Base-by-base conservation (phyloP, 2,797 vertebrate species). In the Sebastes trivittatus region DNA sequence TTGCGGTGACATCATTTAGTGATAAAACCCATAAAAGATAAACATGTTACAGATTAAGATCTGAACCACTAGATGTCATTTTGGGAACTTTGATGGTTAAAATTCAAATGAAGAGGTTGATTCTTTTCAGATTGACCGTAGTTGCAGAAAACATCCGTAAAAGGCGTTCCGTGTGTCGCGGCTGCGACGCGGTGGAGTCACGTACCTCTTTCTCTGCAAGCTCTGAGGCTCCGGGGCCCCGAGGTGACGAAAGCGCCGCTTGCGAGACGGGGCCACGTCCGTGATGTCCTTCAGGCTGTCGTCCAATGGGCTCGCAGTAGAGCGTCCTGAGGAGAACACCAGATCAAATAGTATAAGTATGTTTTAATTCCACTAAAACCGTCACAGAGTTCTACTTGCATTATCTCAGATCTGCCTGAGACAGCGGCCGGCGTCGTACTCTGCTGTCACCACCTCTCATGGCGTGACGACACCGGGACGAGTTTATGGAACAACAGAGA, bases 181-280 rank as follows among this genome's bases (percentile, higher is more conserved):
- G 36, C 11, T 13, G 36, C 4, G 36, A 5, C 6, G 11, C 52
- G 3, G 13, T 16, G 25, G 13, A 7, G 1, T 9, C 54, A 13
- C 9, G 2, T 87, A 94, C 91, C 91, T 92, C 25, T 76, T 89
- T 13, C 69, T 90, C 60, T 80, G 75, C 7, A 60, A 42, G 3
- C 54, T 72, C 58, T 94, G 87, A 0, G 85, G 84, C 1, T 90
- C 94, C 2, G 88, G 73, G 64, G 88, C 36, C 18, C 87, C 93
- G 2, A 90, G 89, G 66, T 95, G 92, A 5, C 95, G 95, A 23
- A 96, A 92, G 72, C 98, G 97, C 1, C 97, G 93, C 76, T 98
- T 98, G 75, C 98, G 97, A 73, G 91, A 95, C 9, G 97, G 98
- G 16, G 97, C 96, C n/a, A 97, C 93, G 75, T 98, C 96, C 14